Evolutionary conservation across 2,113 vertebrate genomes (phyloP).

Genomic region (Chloebia gouldiae): DNA sequence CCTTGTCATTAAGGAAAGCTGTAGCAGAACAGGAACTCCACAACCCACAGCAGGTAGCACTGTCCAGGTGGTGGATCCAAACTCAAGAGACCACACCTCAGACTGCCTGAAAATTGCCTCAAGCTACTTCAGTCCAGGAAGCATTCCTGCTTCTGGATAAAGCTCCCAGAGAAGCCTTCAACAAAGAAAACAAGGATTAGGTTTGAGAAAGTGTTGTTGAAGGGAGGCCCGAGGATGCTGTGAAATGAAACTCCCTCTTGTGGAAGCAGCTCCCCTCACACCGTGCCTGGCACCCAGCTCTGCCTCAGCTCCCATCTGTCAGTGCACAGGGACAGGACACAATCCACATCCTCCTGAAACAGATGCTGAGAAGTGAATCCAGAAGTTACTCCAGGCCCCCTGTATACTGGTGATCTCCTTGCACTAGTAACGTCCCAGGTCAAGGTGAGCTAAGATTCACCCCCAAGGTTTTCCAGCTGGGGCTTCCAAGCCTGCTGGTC

Average conservation of each 20-base stretch:
- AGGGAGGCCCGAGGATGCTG: not conserved
- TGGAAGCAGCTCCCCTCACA: not conserved
- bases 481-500: not conserved
- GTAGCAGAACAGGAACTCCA: not conserved
- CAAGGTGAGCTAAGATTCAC: not conserved
- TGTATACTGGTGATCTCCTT: not conserved
- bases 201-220: not conserved
- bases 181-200: not conserved
- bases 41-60: not conserved
- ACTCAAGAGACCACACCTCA: not conserved
- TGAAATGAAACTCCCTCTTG: not conserved
- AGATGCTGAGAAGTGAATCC: not conserved
- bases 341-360: not conserved
- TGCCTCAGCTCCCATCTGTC: not conserved
- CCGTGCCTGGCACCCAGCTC: not conserved
- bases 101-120: not conserved
- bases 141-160: not conserved
- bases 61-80: not conserved
- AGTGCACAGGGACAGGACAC: not conserved
- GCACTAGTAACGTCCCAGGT: no score
- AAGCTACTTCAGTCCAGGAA: rapidly evolving
- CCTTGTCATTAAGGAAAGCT: not conserved
- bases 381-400: not conserved
- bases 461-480: not conserved
- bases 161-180: not conserved